These are phyloP conservation scores for Solenopsis fugax DNA, from an alignment of 1,140 invertebrate species.

Conservation along the genomic window DNA sequence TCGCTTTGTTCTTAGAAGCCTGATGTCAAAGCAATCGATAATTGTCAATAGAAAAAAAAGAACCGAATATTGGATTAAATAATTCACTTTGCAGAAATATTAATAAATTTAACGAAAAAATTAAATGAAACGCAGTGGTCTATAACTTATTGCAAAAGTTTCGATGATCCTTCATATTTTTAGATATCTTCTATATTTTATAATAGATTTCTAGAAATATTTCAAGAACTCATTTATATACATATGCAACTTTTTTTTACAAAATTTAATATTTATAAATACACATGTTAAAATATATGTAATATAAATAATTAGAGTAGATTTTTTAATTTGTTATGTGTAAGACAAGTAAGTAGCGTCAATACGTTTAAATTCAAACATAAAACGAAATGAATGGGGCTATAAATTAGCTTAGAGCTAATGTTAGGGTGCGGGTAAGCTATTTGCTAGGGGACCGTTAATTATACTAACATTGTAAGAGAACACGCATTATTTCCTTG, in stretches of 20 bases:
- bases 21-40: background rate
- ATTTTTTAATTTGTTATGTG: constrained; percentile 68
- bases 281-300: background rate
- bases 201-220: background rate
- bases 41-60: background rate
- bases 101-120: background rate
- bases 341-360: constrained; percentile 85
- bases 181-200: constrained; percentile 11
- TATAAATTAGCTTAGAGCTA: constrained; percentile 85
- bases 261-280: constrained; percentile 15
- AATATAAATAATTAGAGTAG: background rate
- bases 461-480: constrained; percentile 80
- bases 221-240: background rate
- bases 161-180: background rate
- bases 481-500: constrained; percentile 75
- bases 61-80: background rate
- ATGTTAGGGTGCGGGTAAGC: constrained; percentile 86
- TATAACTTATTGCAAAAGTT: background rate
- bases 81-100: background rate
- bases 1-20: background rate
- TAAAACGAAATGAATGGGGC: constrained; percentile 86
- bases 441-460: constrained; percentile 84
- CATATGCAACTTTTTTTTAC: background rate
- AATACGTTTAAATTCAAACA: constrained; percentile 87
- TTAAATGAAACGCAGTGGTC: background rate